Percentiles rank a stretch among this genome's conserved stretches.
Conservation (phyloP, 2,113 vertebrate genomes). For the crab-eating macaque (Macaca fascicularis) region T2T-MFA8v1.1 NC_088377.1:166780001-166780500, state of each 20-base stretch:
- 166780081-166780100: not conserved
- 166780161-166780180: not conserved
- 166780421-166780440: not conserved
- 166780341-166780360: not conserved
- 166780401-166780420: not conserved
- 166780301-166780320: not conserved
- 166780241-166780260: not conserved
- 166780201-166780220: not conserved
- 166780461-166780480: not conserved
- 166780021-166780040: not conserved
- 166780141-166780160: not conserved
- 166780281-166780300: constrained; percentile 2
- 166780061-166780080: not conserved
- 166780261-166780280: not conserved
- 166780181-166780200: not conserved
- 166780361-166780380: not conserved
- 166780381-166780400: not conserved
- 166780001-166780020: not conserved
- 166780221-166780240: not conserved
- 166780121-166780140: not conserved
- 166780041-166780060: not conserved
- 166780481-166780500: not conserved
- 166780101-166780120: not conserved
- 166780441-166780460: not conserved
- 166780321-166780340: not conserved